phyloP scores from a whole-genome alignment of 2,888 invertebrate genomes.

The Lingula anatina region DNA sequence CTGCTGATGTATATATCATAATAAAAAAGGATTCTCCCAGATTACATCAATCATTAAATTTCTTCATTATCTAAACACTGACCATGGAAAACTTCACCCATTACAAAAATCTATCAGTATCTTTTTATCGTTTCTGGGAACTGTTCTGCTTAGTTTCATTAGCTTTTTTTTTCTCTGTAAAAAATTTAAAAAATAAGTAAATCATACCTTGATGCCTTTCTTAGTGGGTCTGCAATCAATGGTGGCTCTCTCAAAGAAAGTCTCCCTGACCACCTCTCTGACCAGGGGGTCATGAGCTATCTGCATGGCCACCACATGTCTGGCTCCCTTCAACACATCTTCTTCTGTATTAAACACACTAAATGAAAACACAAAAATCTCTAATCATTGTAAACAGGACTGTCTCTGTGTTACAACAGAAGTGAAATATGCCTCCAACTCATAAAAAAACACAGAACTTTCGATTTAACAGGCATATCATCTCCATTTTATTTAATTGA shows the following conservation, averaged over 20 bases:
- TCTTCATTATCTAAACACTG: too few relatives aligned
- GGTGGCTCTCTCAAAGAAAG: conserved; percentile 82
- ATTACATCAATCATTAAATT: too few relatives aligned
- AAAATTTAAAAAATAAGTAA: too few relatives aligned
- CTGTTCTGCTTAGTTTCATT: background rate
- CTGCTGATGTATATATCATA: conserved; percentile 1
- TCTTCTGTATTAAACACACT: conserved; percentile 67
- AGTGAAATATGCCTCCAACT: too few relatives aligned
- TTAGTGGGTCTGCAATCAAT: conserved; percentile 78
- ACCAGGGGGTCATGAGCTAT: conserved; percentile 86
- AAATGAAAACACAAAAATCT: conserved; percentile 9
- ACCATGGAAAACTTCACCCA: too few relatives aligned
- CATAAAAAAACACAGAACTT: too few relatives aligned
- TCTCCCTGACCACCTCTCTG: conserved; percentile 73
- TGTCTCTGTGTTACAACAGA: too few relatives aligned
- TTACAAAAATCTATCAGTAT: background rate
- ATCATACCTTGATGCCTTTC: conserved; percentile 73
- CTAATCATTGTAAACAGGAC: background rate
- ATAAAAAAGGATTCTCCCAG: background rate
- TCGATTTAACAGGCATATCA: too few relatives aligned
- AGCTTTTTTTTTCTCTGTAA: background rate
- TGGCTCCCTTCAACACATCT: conserved; percentile 83
- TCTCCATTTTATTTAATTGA: too few relatives aligned
- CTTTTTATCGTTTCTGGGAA: background rate
- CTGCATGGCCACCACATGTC: conserved; percentile 92